Conservation (phyloP, 2,888 invertebrate species). For the Nesidiocoris tenuis region DNA sequence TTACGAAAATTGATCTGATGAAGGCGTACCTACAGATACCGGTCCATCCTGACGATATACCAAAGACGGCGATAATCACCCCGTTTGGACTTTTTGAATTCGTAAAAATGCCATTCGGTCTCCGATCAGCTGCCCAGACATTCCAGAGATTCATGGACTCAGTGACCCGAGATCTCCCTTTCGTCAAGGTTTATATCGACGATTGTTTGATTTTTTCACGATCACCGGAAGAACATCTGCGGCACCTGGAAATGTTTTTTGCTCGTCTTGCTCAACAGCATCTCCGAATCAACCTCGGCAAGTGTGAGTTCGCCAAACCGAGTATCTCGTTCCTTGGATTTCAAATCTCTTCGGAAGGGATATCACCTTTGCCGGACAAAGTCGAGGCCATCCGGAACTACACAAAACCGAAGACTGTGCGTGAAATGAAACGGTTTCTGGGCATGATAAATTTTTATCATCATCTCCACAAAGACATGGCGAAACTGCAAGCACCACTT, state of each 20-base stretch:
- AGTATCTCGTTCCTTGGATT: slow-evolving; percentile 16
- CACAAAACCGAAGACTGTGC: neutral
- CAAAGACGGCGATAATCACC: too few species aligned
- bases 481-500: slow-evolving; percentile 32
- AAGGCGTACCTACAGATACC: slow-evolving; percentile 52
- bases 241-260: neutral
- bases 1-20: slow-evolving; percentile 53
- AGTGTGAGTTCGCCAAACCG: slow-evolving; percentile 6
- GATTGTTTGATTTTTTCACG: slow-evolving; percentile 11
- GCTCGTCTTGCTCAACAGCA: too few species aligned
- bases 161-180: slow-evolving; percentile 8
- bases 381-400: slow-evolving; percentile 3
- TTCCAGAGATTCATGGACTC: slow-evolving; percentile 34
- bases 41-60: too few species aligned
- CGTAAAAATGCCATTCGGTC: too few species aligned
- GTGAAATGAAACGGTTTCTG: slow-evolving; percentile 3
- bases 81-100: too few species aligned
- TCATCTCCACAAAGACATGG: slow-evolving; percentile 35
- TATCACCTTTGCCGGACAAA: slow-evolving; percentile 16
- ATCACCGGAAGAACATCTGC: neutral
- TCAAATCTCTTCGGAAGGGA: slow-evolving; percentile 3
- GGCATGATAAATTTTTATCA: slow-evolving; percentile 25
- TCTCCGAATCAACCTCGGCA: slow-evolving; percentile 7
- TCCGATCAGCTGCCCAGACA: slow-evolving; percentile 22
- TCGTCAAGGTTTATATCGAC: slow-evolving; percentile 5